These are phyloP conservation scores for Onthophagus sagittarius DNA, from an alignment of 2,888 invertebrate species.

Conservation along the genomic window DNA sequence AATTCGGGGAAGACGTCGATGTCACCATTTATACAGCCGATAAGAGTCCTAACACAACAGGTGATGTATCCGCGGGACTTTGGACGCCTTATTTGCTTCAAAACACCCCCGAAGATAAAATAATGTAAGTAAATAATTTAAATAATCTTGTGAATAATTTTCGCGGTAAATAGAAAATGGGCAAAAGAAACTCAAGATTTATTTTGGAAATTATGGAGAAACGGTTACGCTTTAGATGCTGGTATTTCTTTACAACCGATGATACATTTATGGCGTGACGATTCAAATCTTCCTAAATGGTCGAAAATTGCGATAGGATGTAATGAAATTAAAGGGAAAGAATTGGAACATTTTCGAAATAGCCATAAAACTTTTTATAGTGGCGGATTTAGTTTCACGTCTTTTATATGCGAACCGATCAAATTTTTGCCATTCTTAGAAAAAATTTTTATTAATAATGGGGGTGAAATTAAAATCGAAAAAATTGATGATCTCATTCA, in stretches of 20 bases:
- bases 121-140: slow-evolving; percentile 48
- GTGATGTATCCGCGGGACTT: slow-evolving; percentile 72
- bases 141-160: background rate
- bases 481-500: slow-evolving; percentile 55
- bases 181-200: slow-evolving; percentile 58
- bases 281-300: slow-evolving; percentile 43
- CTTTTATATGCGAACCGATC: slow-evolving; percentile 64
- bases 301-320: slow-evolving; percentile 49
- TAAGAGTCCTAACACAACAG: slow-evolving; percentile 69
- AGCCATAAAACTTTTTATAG: slow-evolving; percentile 51
- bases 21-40: slow-evolving; percentile 62
- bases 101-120: slow-evolving; percentile 52
- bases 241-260: slow-evolving; percentile 52
- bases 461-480: slow-evolving; percentile 54
- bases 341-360: slow-evolving; percentile 43
- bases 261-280: slow-evolving; percentile 41
- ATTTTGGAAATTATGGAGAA: slow-evolving; percentile 58
- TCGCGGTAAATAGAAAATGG: slow-evolving; percentile 57
- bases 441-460: slow-evolving; percentile 56
- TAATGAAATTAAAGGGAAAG: slow-evolving; percentile 36
- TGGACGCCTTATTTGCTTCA: slow-evolving; percentile 67
- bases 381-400: slow-evolving; percentile 60
- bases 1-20: slow-evolving; percentile 45
- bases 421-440: slow-evolving; percentile 65
- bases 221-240: slow-evolving; percentile 50